Percentiles rank a stretch among this genome's conserved stretches.
Conservation (phyloP, 2,113 vertebrate species). For the Nestor notabilis region DNA sequence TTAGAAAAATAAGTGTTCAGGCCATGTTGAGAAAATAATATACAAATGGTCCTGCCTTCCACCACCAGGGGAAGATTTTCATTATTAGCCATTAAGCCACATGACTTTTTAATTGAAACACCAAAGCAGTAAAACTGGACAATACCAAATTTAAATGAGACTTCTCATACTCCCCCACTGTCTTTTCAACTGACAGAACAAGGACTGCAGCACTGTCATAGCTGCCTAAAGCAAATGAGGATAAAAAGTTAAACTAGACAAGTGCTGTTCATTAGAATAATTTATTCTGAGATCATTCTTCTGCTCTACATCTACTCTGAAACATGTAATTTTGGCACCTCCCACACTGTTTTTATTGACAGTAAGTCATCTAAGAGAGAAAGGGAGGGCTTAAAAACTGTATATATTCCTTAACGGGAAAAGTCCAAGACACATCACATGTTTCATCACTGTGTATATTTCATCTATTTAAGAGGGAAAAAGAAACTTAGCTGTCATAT, state of each 20-base stretch:
- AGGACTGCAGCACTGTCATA: not conserved
- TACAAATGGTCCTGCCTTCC: not conserved
- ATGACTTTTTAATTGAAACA: not conserved
- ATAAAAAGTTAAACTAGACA: slow-evolving; percentile 31
- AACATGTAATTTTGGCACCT: slow-evolving; percentile 27
- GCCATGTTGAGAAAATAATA: not conserved
- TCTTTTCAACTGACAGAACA: not conserved
- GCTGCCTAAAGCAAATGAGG: not conserved
- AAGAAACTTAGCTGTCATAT: not conserved
- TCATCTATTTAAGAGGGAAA: not conserved
- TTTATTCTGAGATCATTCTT: slow-evolving; percentile 55
- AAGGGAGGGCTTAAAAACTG: not conserved
- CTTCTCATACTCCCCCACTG: not conserved
- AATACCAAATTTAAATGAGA: not conserved
- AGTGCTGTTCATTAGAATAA: slow-evolving; percentile 26
- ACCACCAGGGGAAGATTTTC: not conserved
- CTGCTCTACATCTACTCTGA: slow-evolving; percentile 6
- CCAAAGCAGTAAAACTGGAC: not conserved
- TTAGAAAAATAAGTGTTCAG: not conserved
- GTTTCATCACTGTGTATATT: not conserved
- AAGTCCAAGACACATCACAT: not conserved
- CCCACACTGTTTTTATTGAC: slow-evolving; percentile 16
- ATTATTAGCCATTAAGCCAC: not conserved
- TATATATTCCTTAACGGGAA: not conserved
- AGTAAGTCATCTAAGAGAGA: not conserved